Evolutionary conservation across 2,113 vertebrate genomes (phyloP).

Genomic region (Butorides virescens): DNA sequence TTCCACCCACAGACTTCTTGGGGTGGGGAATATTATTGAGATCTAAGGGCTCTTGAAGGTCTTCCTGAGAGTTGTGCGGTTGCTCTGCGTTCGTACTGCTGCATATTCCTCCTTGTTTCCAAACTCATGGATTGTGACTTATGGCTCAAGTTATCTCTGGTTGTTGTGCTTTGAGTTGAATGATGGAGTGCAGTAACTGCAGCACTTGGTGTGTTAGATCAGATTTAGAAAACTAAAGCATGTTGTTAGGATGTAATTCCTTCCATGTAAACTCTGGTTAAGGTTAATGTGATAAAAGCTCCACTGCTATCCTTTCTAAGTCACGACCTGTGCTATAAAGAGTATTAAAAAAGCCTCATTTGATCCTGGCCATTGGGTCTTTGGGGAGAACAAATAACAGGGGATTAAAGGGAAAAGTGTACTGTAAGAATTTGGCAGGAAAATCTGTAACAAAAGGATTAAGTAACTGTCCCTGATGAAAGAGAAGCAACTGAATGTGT

Average conservation of each 20-base stretch:
- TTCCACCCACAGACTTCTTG: not conserved
- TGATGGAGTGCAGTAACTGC: not conserved
- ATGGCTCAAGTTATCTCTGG: not conserved
- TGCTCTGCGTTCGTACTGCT: not conserved
- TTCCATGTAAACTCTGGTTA: slow-evolving; percentile 2
- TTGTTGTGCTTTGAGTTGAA: not conserved
- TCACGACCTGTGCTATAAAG: not conserved
- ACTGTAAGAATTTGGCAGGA: not conserved
- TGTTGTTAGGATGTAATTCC: slow-evolving; percentile 12
- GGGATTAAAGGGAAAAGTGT: not conserved
- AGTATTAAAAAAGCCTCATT: slow-evolving; percentile 23
- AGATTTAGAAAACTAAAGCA: not conserved
- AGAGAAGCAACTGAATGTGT: not conserved
- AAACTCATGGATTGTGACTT: not conserved
- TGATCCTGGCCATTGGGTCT: slow-evolving; percentile 28
- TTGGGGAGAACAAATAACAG: slow-evolving; percentile 42
- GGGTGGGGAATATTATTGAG: not conserved
- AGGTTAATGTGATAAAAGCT: slow-evolving; percentile 46
- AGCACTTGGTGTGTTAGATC: not conserved
- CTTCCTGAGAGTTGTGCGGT: not conserved
- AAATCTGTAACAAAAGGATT: slow-evolving; percentile 15
- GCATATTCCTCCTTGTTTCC: not conserved
- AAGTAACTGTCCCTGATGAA: not conserved
- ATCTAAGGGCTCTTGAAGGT: not conserved
- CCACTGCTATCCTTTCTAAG: slow-evolving; percentile 16